Conservation (phyloP, 2,888 invertebrate genomes). For the Lithophane ornitopus region DNA sequence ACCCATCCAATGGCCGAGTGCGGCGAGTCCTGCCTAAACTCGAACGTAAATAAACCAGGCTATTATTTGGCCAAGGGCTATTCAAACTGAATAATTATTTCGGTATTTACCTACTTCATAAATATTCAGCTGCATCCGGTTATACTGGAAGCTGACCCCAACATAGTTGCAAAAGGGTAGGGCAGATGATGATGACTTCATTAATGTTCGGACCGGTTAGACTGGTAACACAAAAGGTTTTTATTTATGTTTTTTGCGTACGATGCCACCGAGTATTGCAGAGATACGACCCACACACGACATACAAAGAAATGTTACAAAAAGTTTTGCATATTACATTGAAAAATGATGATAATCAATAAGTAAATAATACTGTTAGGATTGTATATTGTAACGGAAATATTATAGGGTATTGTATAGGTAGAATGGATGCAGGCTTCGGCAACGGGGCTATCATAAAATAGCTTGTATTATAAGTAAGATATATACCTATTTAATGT, state of each 20-base stretch:
- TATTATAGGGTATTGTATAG: neutral
- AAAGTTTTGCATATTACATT: neutral
- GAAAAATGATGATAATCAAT: neutral
- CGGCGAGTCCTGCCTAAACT: neutral
- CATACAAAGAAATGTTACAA: slow-evolving; percentile 3
- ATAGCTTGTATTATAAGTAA: neutral
- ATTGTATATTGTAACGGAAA: neutral
- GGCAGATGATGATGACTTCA: neutral
- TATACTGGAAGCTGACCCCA: neutral
- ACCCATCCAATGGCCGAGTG: neutral
- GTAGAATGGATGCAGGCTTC: neutral
- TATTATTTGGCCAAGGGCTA: neutral
- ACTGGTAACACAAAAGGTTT: neutral
- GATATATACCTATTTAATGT: neutral
- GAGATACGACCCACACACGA: slow-evolving; percentile 20
- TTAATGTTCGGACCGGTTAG: slow-evolving; percentile 13
- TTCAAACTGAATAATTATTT: neutral
- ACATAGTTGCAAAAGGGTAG: neutral
- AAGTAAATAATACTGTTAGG: slow-evolving; percentile 3
- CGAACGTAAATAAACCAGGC: neutral
- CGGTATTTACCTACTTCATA: neutral
- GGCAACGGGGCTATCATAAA: neutral
- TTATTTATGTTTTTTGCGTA: slow-evolving; percentile 8
- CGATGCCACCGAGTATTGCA: neutral
- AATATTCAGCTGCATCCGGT: neutral